These are phyloP conservation scores for Pseudoips prasinana DNA, from an alignment of 2,888 invertebrate species.

Conservation along the genomic window DNA sequence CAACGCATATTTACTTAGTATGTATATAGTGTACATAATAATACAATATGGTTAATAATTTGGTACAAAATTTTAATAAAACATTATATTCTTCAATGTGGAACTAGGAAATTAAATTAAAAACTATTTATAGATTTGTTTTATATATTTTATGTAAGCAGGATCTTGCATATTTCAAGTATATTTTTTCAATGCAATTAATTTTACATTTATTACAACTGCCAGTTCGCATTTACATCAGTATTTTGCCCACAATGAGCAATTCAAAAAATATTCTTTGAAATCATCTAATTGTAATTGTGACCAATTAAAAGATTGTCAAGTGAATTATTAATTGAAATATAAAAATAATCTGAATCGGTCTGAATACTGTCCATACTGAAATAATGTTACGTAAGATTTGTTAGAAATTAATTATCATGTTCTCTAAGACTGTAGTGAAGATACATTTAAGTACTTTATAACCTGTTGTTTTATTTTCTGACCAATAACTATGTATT, in stretches of 20 bases:
- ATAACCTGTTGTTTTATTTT: constrained; percentile 64
- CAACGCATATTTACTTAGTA: constrained; percentile 41
- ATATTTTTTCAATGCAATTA: constrained; percentile 50
- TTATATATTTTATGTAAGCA: constrained; percentile 49
- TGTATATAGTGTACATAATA: constrained; percentile 61
- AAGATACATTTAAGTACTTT: constrained; percentile 62
- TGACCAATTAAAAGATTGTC: constrained; percentile 14
- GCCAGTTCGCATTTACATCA: constrained; percentile 68
- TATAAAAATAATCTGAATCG: constrained; percentile 26
- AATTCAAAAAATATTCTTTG: constrained; percentile 10
- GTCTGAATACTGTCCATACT: constrained; percentile 36
- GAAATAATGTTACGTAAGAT: constrained; percentile 36
- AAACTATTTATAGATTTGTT: constrained; percentile 26
- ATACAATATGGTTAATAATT: constrained; percentile 26
- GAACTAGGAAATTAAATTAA: constrained; percentile 39
- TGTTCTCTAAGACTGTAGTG: constrained; percentile 65
- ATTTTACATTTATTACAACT: constrained; percentile 47
- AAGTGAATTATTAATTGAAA: constrained; percentile 20
- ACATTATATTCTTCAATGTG: constrained; percentile 32
- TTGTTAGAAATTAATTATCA: constrained; percentile 35
- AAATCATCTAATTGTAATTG: constrained; percentile 1
- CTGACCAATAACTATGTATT: constrained; percentile 74
- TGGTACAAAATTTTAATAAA: constrained; percentile 31
- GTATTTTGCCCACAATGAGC: constrained; percentile 34
- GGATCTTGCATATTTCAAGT: constrained; percentile 58